Evolutionary conservation across 2,113 vertebrate species (phyloP).

Genomic region (Uria lomvia): DNA sequence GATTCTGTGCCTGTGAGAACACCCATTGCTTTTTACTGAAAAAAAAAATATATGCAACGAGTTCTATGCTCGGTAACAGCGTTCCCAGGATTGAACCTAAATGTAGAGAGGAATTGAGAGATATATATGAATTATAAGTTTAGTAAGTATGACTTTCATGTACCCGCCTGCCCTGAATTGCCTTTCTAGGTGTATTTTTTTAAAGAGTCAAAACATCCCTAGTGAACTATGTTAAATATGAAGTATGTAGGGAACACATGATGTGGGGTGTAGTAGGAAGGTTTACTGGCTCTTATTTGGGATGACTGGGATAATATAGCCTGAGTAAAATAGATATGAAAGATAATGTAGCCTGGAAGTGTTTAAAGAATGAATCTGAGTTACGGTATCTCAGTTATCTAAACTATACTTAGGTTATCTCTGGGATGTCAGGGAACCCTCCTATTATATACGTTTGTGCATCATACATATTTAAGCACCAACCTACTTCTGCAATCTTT

Average conservation of each 20-base stretch:
- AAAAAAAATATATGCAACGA: not conserved
- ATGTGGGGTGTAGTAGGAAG: not conserved
- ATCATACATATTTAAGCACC: not conserved
- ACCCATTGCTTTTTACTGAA: not conserved
- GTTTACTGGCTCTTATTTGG: not conserved
- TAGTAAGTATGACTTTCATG: not conserved
- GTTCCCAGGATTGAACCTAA: not conserved
- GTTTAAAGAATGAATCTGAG: not conserved
- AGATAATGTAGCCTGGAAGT: not conserved
- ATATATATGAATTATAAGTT: not conserved
- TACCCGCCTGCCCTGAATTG: not conserved
- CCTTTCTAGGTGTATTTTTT: not conserved
- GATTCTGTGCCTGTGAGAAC: not conserved
- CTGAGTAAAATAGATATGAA: not conserved
- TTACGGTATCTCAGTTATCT: not conserved
- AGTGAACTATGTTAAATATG: not conserved
- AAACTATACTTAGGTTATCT: not conserved
- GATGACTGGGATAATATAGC: not conserved
- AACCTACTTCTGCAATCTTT: not conserved
- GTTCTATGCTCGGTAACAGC: not conserved
- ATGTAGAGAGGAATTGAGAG: not conserved
- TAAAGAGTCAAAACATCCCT: not conserved
- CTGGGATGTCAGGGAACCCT: not conserved
- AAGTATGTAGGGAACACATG: not conserved
- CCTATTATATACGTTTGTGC: not conserved